phyloP scores from a whole-genome alignment of 1,140 invertebrate species.

The Callitettix versicolor region DNA sequence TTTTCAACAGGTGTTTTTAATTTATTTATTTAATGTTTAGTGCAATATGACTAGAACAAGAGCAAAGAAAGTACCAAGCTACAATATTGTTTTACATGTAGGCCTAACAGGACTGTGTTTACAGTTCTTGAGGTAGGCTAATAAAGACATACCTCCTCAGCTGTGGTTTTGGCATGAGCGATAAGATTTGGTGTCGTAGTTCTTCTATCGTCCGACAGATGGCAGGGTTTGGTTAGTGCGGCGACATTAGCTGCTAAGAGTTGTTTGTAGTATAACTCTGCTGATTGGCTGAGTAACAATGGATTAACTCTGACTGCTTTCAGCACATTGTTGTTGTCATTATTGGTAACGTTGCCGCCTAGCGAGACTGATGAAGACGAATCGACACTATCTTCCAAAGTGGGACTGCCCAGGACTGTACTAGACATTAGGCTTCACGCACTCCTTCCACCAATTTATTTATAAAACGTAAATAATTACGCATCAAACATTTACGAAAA shows the following conservation, averaged over 20 bases:
- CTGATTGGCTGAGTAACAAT: conserved; percentile 12
- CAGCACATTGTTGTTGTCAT: conserved; percentile 13
- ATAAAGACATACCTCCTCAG: conserved; percentile 10
- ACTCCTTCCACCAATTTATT: too few relatives aligned
- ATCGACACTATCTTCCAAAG: background rate
- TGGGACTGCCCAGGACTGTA: background rate
- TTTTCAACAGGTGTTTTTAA: too few relatives aligned
- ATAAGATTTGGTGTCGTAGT: background rate
- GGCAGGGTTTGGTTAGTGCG: conserved; percentile 17
- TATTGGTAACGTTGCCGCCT: background rate
- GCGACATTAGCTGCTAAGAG: conserved; percentile 26
- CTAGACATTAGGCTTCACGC: conserved; percentile 1
- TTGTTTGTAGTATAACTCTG: conserved; percentile 26
- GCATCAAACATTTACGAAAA: too few relatives aligned
- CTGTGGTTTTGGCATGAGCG: conserved; percentile 3
- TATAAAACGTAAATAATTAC: too few relatives aligned
- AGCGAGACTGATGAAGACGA: conserved; percentile 1
- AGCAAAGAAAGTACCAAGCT: too few relatives aligned
- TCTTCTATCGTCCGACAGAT: background rate
- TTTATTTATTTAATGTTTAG: too few relatives aligned
- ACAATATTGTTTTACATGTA: too few relatives aligned
- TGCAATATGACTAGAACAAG: too few relatives aligned
- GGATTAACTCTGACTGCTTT: background rate
- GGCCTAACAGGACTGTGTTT: too few relatives aligned
- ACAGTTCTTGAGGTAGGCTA: too few relatives aligned